Evolutionary conservation across 2,888 invertebrate species (phyloP).

Genomic region (Petrolisthes cinctipes): DNA sequence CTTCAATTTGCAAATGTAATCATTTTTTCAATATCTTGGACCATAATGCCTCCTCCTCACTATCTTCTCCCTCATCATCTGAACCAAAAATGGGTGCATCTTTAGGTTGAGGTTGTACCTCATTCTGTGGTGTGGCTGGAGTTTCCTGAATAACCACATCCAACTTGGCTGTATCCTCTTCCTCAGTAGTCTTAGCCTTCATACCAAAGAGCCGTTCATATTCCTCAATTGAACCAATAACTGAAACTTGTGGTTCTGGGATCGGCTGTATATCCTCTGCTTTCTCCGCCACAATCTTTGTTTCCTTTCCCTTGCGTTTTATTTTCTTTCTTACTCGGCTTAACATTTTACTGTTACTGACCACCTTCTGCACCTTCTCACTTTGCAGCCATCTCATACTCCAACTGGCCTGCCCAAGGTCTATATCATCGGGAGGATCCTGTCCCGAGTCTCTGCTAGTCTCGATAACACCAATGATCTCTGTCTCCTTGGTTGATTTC

Average conservation of each 20-base stretch:
- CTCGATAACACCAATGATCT: constrained; percentile 64
- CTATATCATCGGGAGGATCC: constrained; percentile 44
- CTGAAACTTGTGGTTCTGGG: constrained; percentile 62
- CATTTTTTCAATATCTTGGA: constrained; percentile 61
- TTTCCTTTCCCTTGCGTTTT: constrained; percentile 57
- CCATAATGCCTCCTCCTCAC: constrained; percentile 65
- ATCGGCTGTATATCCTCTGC: constrained; percentile 35
- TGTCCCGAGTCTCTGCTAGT: constrained; percentile 35
- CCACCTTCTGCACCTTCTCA: constrained; percentile 67
- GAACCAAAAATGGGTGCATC: constrained; percentile 42
- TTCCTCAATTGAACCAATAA: constrained; percentile 68
- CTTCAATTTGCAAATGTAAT: background rate
- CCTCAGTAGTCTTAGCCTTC: constrained; percentile 54
- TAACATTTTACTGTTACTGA: constrained; percentile 67
- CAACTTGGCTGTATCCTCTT: background rate
- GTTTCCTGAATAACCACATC: background rate
- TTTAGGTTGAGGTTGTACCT: background rate
- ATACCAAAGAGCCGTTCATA: constrained; percentile 67
- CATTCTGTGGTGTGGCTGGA: constrained; percentile 9
- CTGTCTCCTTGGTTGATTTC: constrained; percentile 37
- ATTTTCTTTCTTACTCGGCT: constrained; percentile 67
- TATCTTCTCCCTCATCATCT: constrained; percentile 62
- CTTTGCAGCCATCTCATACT: constrained; percentile 67
- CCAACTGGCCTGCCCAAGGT: constrained; percentile 66
- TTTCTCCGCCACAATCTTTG: constrained; percentile 47